phyloP scores from a whole-genome alignment of 2,113 vertebrate genomes.

The Typhlomys cinereus region DNA sequence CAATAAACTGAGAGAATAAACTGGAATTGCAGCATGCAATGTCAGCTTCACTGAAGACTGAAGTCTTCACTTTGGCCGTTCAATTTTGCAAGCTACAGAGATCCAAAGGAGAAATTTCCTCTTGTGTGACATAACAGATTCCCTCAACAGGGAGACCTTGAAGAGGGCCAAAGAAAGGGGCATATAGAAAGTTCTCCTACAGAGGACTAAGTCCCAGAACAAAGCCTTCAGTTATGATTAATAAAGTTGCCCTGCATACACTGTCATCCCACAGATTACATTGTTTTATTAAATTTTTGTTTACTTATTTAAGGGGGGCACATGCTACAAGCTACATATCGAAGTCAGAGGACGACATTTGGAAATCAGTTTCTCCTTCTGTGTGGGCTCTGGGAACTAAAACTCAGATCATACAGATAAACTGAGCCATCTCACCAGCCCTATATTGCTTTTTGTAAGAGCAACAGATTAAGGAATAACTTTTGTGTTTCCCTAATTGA shows the following conservation, averaged over 20 bases:
- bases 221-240: neutral
- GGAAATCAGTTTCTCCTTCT: too few relatives aligned
- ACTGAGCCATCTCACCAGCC: too few relatives aligned
- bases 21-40: neutral
- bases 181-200: neutral
- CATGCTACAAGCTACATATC: too few relatives aligned
- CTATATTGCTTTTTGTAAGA: neutral
- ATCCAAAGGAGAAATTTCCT: neutral
- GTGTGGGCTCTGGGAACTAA: too few relatives aligned
- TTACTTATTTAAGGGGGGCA: too few relatives aligned
- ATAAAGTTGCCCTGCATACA: neutral
- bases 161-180: neutral
- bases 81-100: neutral
- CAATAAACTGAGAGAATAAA: neutral
- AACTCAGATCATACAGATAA: too few relatives aligned
- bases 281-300: neutral
- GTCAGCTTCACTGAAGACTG: neutral
- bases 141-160: neutral
- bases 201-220: neutral
- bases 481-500: neutral
- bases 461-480: neutral
- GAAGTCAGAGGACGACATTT: neutral
- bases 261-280: neutral
- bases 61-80: neutral
- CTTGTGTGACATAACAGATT: rapidly evolving